A percentile compares a stretch with the other conserved stretches of the same genome.
phyloP scores from a whole-genome alignment of 2,797 vertebrate genomes.

The Mus minutoides region DNA sequence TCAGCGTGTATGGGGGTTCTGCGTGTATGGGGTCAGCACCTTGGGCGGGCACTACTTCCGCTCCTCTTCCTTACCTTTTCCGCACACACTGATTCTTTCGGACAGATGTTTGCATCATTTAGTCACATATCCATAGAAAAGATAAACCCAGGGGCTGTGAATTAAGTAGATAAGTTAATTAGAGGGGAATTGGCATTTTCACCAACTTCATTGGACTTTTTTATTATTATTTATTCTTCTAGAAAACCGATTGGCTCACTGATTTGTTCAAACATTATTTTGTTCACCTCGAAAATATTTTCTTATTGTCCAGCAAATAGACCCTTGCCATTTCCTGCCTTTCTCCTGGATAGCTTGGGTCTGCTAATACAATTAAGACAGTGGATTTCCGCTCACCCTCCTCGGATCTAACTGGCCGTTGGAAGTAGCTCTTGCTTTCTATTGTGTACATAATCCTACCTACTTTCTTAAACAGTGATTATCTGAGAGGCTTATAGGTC shows the following conservation, averaged over 20 bases:
- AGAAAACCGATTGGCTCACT: not conserved
- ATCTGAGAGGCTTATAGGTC: not conserved
- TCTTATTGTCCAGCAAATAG: not conserved
- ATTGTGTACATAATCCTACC: not conserved
- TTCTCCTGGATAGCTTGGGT: not conserved
- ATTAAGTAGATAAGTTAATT: not conserved
- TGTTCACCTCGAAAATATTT: not conserved
- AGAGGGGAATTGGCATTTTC: not conserved
- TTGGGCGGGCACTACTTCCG: not conserved
- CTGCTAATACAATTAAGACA: not conserved
- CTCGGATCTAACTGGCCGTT: not conserved
- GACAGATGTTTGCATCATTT: not conserved
- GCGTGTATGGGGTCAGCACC: not conserved
- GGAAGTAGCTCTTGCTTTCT: not conserved
- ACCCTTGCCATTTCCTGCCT: not conserved
- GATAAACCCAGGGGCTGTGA: not conserved
- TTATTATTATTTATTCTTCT: not conserved
- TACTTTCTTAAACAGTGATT: conserved; percentile 23
- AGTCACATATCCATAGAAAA: not conserved
- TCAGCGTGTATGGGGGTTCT: no score
- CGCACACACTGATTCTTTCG: not conserved
- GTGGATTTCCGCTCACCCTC: not conserved
- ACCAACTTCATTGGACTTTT: not conserved
- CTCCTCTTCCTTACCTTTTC: not conserved
- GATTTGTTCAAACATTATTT: conserved; percentile 8